Percentiles rank a stretch among this genome's conserved stretches.
These are phyloP conservation scores for Lacanobia oleracea DNA, from an alignment of 2,888 invertebrate genomes.

Conservation along the genomic window DNA sequence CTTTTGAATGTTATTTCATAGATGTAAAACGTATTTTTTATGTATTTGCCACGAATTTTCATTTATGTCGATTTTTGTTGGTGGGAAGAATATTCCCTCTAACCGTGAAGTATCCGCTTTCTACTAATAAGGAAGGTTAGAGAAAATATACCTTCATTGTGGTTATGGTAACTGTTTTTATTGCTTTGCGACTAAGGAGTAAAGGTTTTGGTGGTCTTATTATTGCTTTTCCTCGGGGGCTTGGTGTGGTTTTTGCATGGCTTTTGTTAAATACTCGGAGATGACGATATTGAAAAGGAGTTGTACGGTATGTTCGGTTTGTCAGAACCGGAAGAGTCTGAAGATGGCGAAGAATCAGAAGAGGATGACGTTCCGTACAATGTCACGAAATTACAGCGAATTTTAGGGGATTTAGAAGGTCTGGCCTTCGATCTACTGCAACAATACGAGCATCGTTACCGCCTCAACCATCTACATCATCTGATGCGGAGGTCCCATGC, in stretches of 20 bases:
- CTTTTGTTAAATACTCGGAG: too few species aligned
- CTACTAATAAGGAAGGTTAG: slow-evolving; percentile 12
- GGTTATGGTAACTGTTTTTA: slow-evolving; percentile 11
- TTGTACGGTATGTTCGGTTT: too few species aligned
- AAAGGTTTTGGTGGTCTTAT: slow-evolving; percentile 18
- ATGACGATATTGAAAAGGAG: too few species aligned
- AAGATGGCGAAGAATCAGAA: slow-evolving; percentile 27
- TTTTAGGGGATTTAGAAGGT: slow-evolving; percentile 33
- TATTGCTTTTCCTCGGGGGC: too few species aligned
- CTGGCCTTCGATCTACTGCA: slow-evolving; percentile 24
- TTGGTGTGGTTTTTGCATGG: too few species aligned
- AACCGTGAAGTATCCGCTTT: slow-evolving; percentile 18
- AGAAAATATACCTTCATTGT: slow-evolving; percentile 20
- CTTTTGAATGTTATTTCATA: slow-evolving; percentile 26
- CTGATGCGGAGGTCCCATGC: slow-evolving; percentile 31
- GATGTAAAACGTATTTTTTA: slow-evolving; percentile 29
- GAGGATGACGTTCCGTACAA: slow-evolving; percentile 30
- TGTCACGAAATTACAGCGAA: slow-evolving; percentile 27
- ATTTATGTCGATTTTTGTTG: slow-evolving; percentile 26
- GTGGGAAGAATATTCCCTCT: slow-evolving; percentile 33
- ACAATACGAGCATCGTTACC: slow-evolving; percentile 28
- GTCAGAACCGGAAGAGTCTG: too few species aligned
- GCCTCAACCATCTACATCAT: slow-evolving; percentile 34
- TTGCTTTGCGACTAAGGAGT: slow-evolving; percentile 20
- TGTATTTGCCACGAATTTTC: slow-evolving; percentile 20